These are phyloP conservation scores for Drosophila triauraria DNA, from an alignment of 1,140 invertebrate species.

Conservation along the genomic window DNA sequence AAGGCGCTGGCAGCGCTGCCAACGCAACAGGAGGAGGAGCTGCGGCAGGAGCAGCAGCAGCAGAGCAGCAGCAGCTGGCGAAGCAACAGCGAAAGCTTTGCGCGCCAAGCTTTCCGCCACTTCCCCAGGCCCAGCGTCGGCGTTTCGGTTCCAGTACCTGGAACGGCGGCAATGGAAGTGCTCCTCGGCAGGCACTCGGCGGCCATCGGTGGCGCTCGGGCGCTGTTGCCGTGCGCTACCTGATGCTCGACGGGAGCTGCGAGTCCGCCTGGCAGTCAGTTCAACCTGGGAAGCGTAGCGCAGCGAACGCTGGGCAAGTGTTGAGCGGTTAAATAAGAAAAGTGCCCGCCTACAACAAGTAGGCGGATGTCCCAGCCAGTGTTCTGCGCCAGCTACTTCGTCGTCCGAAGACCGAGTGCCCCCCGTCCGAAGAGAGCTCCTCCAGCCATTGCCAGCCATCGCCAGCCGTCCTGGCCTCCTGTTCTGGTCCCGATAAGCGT, in stretches of 20 bases:
- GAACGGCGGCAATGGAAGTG: conserved; percentile 54
- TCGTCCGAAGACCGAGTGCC: conserved; percentile 57
- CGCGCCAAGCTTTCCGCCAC: conserved; percentile 41
- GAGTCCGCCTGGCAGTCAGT: conserved; percentile 56
- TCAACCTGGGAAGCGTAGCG: conserved; percentile 83
- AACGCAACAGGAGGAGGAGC: conserved; percentile 57
- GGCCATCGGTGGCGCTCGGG: conserved; percentile 10
- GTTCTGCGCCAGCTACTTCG: conserved; percentile 75
- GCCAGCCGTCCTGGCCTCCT: conserved; percentile 28
- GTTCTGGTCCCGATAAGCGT: conserved; percentile 45
- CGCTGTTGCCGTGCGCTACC: conserved; percentile 21
- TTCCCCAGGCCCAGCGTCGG: conserved; percentile 59
- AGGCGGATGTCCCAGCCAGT: conserved; percentile 73
- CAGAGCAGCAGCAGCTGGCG: conserved; percentile 46
- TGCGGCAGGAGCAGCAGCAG: neutral
- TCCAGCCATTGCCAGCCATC: conserved; percentile 15
- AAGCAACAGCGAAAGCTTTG: conserved; percentile 61
- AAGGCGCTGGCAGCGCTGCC: conserved; percentile 30
- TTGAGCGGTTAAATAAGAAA: conserved; percentile 85
- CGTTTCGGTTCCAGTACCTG: conserved; percentile 31
- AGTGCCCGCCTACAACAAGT: conserved; percentile 75
- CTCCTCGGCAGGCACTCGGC: conserved; percentile 13
- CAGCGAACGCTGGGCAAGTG: conserved; percentile 71
- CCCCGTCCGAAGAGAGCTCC: conserved; percentile 15
- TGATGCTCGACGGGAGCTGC: conserved; percentile 44